These are phyloP conservation scores for Rhinoderma darwinii DNA, from an alignment of 2,113 vertebrate genomes.

Conservation along the genomic window DNA sequence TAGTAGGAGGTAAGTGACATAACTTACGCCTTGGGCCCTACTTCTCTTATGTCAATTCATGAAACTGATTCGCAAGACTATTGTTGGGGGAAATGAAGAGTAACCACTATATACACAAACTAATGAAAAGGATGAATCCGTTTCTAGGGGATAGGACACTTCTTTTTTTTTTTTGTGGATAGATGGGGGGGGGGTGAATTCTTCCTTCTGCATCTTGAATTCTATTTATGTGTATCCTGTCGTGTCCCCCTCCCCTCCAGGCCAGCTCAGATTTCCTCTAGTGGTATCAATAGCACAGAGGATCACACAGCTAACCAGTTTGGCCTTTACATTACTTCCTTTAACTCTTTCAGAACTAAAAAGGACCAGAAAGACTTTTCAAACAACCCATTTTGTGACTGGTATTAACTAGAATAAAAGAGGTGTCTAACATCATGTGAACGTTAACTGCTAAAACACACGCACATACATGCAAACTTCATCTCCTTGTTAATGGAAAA, in stretches of 20 bases:
- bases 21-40: neutral
- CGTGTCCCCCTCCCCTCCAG: slow-evolving; percentile 1
- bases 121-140: neutral
- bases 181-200: neutral
- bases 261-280: slow-evolving; percentile 54
- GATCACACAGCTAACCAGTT: slow-evolving; percentile 39
- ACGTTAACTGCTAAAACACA: neutral
- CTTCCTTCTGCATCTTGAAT: slow-evolving; percentile 30
- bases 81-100: neutral
- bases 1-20: neutral
- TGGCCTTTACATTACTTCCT: slow-evolving; percentile 50
- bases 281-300: slow-evolving; percentile 36
- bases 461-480: neutral
- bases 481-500: neutral
- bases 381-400: neutral
- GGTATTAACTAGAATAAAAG: neutral
- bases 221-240: slow-evolving; percentile 55
- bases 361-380: neutral
- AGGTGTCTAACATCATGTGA: neutral
- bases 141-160: neutral
- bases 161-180: neutral
- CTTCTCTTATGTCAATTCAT: neutral
- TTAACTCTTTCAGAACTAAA: slow-evolving; percentile 41
- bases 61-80: neutral
- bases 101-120: neutral